Percentiles rank a stretch among this genome's conserved stretches.
Conservation (phyloP, 2,888 invertebrate species). For the Cerastis leucographa region DNA sequence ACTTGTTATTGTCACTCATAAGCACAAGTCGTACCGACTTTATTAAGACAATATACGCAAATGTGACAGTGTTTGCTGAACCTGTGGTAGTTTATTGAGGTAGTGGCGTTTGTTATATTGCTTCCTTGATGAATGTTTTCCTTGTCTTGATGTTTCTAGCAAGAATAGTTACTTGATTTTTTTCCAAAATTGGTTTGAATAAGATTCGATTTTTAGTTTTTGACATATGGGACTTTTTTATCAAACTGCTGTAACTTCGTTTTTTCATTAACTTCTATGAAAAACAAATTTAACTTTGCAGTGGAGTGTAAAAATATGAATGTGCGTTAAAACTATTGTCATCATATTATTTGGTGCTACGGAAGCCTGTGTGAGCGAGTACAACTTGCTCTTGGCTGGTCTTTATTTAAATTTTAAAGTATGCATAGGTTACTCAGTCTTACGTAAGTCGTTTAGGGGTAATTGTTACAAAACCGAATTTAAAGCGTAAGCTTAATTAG, state of each 20-base stretch:
- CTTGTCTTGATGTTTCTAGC: background rate
- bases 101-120: background rate
- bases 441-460: background rate
- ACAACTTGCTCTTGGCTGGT: no score
- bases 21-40: conserved; percentile 23
- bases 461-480: background rate
- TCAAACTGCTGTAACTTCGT: no score
- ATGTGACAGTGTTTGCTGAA: conserved; percentile 1
- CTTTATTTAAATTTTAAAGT: no score
- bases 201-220: no score
- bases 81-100: background rate
- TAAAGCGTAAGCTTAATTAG: background rate
- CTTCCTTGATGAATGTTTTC: background rate
- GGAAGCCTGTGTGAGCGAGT: no score
- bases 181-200: no score
- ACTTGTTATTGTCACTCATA: conserved; percentile 43
- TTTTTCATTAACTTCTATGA: no score
- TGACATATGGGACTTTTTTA: no score
- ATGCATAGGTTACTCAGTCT: background rate
- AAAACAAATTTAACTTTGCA: no score
- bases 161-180: background rate
- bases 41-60: conserved; percentile 39
- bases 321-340: no score
- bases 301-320: no score
- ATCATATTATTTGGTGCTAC: no score